A percentile compares a stretch with the other conserved stretches of the same genome.
Evolutionary conservation across 2,113 vertebrate genomes (phyloP).

Genomic region (Syrrhaptes paradoxus): DNA sequence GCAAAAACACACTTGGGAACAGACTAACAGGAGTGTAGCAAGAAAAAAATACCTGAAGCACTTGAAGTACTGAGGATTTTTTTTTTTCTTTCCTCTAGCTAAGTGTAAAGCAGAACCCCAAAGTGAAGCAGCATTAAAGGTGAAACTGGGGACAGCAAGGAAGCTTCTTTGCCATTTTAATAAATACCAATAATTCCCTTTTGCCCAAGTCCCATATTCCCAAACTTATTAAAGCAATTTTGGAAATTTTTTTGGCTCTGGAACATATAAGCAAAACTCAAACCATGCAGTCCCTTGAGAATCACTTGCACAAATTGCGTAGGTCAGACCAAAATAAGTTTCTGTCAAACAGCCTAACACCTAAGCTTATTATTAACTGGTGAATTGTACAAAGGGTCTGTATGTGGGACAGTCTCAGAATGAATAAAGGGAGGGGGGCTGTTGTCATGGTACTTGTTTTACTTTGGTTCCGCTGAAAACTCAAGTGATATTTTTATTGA

Average conservation of each 20-base stretch:
- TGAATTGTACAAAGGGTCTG: conserved; percentile 32
- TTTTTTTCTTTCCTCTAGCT: not conserved
- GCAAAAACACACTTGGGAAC: not conserved
- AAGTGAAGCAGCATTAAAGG: conserved; percentile 17
- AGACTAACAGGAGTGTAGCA: not conserved
- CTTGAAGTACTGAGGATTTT: not conserved
- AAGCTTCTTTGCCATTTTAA: conserved; percentile 75
- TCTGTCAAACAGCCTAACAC: conserved; percentile 78
- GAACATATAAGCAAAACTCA: conserved; percentile 64
- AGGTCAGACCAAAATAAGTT: conserved; percentile 73
- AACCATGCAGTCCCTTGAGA: conserved; percentile 57
- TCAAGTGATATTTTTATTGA: not conserved
- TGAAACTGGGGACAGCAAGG: conserved; percentile 57
- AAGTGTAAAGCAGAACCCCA: conserved; percentile 7
- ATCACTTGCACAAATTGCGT: conserved; percentile 53
- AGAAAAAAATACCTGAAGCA: not conserved
- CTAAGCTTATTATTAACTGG: conserved; percentile 70
- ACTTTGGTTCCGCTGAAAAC: not conserved
- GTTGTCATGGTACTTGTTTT: not conserved
- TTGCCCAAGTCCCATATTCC: conserved; percentile 58
- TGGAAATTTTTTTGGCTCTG: conserved; percentile 49
- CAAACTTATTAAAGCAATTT: conserved; percentile 76
- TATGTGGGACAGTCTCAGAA: not conserved
- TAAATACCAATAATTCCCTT: conserved; percentile 75
- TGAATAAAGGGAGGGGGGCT: not conserved